Evolutionary conservation across 2,113 vertebrate species (phyloP).

Genomic region (Cettia cetti): DNA sequence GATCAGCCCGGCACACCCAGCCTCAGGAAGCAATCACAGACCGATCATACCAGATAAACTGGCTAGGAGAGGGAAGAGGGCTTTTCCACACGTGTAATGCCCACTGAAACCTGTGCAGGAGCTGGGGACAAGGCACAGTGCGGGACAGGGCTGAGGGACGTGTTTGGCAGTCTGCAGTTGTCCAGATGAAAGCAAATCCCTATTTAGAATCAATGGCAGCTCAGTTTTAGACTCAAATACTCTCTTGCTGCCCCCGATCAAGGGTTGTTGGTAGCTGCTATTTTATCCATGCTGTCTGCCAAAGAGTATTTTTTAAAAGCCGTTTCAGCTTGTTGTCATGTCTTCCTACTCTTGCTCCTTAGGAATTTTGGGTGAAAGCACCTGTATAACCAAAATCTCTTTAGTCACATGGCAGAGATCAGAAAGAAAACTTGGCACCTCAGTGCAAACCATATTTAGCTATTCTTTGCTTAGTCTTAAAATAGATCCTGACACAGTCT

Average conservation of each 20-base stretch:
- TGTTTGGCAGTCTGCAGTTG: not conserved
- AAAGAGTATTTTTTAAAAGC: not conserved
- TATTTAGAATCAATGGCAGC: not conserved
- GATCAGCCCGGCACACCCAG: not conserved
- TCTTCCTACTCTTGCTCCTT: not conserved
- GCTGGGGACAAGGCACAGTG: rapidly evolving
- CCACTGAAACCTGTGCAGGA: rapidly evolving
- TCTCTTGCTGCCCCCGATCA: not conserved
- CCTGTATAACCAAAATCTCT: not conserved
- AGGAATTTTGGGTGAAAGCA: not conserved
- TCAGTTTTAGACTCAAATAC: not conserved
- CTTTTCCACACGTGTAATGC: not conserved
- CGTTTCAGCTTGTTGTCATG: not conserved
- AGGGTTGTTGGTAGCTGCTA: not conserved
- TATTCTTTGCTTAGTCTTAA: constrained; percentile 24
- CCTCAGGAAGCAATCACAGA: not conserved
- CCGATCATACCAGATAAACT: not conserved
- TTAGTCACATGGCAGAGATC: not conserved
- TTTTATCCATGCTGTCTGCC: not conserved
- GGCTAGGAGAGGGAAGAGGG: not conserved
- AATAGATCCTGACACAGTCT: constrained; percentile 32
- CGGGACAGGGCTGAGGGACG: not conserved
- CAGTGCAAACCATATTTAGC: constrained; percentile 34
- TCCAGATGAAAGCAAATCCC: not conserved
- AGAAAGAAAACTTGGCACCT: constrained; percentile 3